phyloP scores from a whole-genome alignment of 2,888 invertebrate species.

The Drosophila limbata region DNA sequence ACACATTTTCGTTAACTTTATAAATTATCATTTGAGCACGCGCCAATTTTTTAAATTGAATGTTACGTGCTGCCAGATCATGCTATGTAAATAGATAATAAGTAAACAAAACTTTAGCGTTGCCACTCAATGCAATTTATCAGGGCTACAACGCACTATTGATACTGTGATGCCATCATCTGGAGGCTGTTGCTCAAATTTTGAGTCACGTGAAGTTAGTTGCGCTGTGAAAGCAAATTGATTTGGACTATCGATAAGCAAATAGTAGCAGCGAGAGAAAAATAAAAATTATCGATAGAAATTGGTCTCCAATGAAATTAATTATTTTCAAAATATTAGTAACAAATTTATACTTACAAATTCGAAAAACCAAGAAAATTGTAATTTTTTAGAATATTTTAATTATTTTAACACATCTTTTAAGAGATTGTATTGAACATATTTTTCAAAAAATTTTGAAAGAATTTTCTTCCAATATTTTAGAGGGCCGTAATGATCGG shows the following conservation, averaged over 20 bases:
- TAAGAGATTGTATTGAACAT: too few species aligned
- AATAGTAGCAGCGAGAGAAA: slow-evolving; percentile 29
- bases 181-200: slow-evolving; percentile 32
- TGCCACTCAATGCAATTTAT: slow-evolving; percentile 10
- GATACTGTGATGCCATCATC: slow-evolving; percentile 24
- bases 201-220: slow-evolving; percentile 55
- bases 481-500: too few species aligned
- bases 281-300: too few species aligned
- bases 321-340: too few species aligned
- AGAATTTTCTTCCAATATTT: too few species aligned
- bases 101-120: slow-evolving; percentile 26
- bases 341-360: too few species aligned
- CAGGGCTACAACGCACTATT: slow-evolving; percentile 33
- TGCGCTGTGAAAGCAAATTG: slow-evolving; percentile 30
- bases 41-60: slow-evolving; percentile 13
- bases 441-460: too few species aligned
- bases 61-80: slow-evolving; percentile 27
- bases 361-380: too few species aligned
- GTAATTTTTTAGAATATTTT: too few species aligned
- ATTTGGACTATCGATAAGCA: slow-evolving; percentile 49
- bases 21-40: slow-evolving; percentile 9
- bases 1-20: neutral
- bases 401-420: too few species aligned
- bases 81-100: too few species aligned
- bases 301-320: too few species aligned